Evolutionary conservation across 2,797 vertebrate genomes (phyloP).

Genomic region (Amniataba percoides): DNA sequence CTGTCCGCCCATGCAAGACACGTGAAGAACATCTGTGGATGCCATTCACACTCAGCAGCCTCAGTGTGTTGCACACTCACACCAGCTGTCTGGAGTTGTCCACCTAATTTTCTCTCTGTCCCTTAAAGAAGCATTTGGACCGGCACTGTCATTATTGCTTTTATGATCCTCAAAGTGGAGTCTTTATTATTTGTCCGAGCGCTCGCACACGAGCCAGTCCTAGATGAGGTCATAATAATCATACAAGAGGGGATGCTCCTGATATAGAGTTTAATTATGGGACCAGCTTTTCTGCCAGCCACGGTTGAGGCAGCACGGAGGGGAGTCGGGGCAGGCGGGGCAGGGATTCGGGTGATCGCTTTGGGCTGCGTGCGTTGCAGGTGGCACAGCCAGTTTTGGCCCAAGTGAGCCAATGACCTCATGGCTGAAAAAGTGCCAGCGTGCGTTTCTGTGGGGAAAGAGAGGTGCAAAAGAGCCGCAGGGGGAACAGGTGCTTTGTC

Average conservation of each 20-base stretch:
- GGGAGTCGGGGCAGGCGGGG: constrained; percentile 26
- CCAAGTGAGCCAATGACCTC: constrained; percentile 75
- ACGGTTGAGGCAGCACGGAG: constrained; percentile 10
- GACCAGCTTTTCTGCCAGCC: not conserved
- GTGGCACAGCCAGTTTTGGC: constrained; percentile 71
- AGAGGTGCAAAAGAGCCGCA: constrained; percentile 45
- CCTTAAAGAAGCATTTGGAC: constrained; percentile 30
- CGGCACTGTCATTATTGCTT: not conserved
- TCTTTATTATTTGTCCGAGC: constrained; percentile 8
- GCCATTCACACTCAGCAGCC: constrained; percentile 72
- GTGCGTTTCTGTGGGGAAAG: constrained; percentile 47
- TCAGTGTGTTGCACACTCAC: constrained; percentile 45
- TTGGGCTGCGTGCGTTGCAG: constrained; percentile 46
- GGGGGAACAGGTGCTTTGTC: constrained; percentile 83
- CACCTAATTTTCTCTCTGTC: constrained; percentile 31
- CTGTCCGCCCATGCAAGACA: constrained; percentile 55
- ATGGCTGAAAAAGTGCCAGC: constrained; percentile 70
- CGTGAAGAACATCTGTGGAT: constrained; percentile 80
- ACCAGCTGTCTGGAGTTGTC: constrained; percentile 61
- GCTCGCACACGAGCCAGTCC: not conserved
- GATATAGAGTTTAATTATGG: constrained; percentile 53
- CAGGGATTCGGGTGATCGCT: constrained; percentile 53
- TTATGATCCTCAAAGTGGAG: constrained; percentile 4
- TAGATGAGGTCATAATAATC: constrained; percentile 30
- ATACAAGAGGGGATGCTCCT: constrained; percentile 21